Conservation (phyloP, 2,113 vertebrate species). For the Tragelaphus strepsiceros region DNA sequence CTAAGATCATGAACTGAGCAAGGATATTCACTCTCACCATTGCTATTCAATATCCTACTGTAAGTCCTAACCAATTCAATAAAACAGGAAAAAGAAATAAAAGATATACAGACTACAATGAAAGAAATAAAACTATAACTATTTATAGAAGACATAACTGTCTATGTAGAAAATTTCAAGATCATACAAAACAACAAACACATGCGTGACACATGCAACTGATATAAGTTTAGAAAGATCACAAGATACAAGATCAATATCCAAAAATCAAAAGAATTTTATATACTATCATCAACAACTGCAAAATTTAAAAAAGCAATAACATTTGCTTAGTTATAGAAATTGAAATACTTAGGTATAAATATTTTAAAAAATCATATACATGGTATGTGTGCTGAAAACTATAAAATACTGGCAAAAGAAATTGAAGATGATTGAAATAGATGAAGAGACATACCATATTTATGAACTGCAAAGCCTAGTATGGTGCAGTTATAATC, state of each 20-base stretch:
- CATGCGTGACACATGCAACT: not conserved
- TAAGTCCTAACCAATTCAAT: not conserved
- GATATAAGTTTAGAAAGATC: not conserved
- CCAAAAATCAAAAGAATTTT: not conserved
- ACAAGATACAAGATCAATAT: not conserved
- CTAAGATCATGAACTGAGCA: not conserved
- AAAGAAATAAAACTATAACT: not conserved
- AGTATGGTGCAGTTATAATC: not conserved
- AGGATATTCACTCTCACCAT: not conserved
- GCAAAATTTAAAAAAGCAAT: not conserved
- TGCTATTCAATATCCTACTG: not conserved
- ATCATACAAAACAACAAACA: not conserved
- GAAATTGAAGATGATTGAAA: not conserved
- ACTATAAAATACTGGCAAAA: not conserved
- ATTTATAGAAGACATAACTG: not conserved
- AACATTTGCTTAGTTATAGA: not conserved
- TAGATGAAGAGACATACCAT: not conserved
- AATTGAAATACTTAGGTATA: not conserved
- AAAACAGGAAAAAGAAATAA: not conserved
- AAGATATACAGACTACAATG: not conserved
- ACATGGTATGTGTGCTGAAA: not conserved
- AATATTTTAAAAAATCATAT: not conserved
- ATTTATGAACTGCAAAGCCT: not conserved
- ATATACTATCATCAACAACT: not conserved
- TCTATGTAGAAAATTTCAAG: not conserved